Evolutionary conservation across 2,113 vertebrate genomes (phyloP), one percentile per base, ranked within the genome.

Genomic region (Eleginops maclovinus): DNA sequence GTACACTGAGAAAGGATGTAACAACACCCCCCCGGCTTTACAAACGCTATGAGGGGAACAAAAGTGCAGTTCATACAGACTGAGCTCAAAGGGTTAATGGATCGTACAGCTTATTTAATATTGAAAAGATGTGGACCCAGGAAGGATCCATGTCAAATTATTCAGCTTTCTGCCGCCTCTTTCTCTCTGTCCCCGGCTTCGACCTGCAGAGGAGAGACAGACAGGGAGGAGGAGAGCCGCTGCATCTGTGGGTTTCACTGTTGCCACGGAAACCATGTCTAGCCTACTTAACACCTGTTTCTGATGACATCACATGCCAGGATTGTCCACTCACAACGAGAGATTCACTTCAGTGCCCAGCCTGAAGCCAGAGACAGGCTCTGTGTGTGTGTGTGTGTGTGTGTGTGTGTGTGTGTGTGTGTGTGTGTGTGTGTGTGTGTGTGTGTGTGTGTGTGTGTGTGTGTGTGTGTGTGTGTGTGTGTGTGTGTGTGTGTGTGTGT

Each of bases 1-100:
- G 65, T 83, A 82, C 66, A 65, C 24, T 49, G 54, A 58, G 70
- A 64, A 36, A 73, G 62, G 72, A 83, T 49, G 50, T 60, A 58
- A 69, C 26, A 64, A 71, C 76, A 71, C 83, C 89, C 83, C 89
- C 70, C 47, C 14, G 21, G 21, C 77, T 88, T 75, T 72, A 75
- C 54, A 78, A 65, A 61, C 17, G 14, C 64, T 41, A 72, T 49
- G 59, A 49, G 59, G 44, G 54, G 77, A 56, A 82, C 41, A 75
- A 85, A 90, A 88, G 90, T 87, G 88, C 87, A 79, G 79, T 81
- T 82, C 46, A 75, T 84, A 87, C 89, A 91, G 85, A 89, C 81
- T 72, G 91, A 94, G 92, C 92, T 91, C 90, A 93, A 94, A 95
- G 92, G 93, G 93, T 93, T 94, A 94, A 94, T 92, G 85, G 75